These are phyloP conservation scores for Microctonus brassicae DNA, from an alignment of 2,888 invertebrate genomes.

Conservation along the genomic window DNA sequence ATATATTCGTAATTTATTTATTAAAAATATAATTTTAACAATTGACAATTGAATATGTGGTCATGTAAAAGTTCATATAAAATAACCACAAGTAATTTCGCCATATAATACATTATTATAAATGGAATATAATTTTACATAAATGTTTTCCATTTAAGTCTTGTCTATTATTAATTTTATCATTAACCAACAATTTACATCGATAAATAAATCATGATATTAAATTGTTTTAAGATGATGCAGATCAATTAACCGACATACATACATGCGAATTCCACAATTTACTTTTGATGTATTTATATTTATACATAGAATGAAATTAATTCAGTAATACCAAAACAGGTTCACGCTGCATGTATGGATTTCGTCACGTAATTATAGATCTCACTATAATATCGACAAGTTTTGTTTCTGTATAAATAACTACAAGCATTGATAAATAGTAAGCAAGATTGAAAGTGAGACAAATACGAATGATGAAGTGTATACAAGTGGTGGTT, in stretches of 20 bases:
- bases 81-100: neutral
- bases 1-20: no score
- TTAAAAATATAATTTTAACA: neutral
- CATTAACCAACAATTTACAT: neutral
- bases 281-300: neutral
- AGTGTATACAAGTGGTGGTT: neutral
- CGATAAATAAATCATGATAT: neutral
- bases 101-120: no score
- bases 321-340: neutral
- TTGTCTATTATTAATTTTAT: neutral
- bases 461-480: neutral
- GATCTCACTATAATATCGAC: constrained; percentile 13
- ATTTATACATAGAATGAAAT: constrained; percentile 16
- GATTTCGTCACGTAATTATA: constrained; percentile 29
- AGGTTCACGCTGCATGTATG: constrained; percentile 5
- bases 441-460: neutral
- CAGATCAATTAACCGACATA: neutral
- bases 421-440: neutral
- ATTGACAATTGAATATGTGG: neutral
- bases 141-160: neutral
- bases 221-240: neutral
- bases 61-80: neutral
- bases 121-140: neutral
- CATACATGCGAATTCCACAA: neutral
- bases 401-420: constrained; percentile 4